Conservation (phyloP, 2,113 vertebrate species). For the Cardinalis cardinalis region DNA sequence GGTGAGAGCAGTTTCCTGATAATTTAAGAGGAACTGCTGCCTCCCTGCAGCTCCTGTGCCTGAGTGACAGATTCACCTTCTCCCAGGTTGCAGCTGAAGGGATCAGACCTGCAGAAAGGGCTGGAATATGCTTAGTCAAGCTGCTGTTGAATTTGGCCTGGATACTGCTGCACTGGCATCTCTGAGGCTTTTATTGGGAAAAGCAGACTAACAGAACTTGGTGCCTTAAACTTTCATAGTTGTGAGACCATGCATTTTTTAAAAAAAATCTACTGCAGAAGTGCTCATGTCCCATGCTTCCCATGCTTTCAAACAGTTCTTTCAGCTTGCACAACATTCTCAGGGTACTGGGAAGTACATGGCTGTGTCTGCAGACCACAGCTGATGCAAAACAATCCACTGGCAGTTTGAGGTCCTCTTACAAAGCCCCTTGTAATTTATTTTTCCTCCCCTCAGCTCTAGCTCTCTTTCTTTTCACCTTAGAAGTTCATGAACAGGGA, state of each 20-base stretch:
- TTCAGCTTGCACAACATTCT: neutral
- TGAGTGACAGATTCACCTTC: neutral
- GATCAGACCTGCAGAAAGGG: neutral
- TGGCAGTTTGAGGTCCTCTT: neutral
- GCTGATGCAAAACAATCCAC: neutral
- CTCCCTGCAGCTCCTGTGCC: neutral
- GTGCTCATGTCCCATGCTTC: neutral
- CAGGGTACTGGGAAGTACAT: neutral
- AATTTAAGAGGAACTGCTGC: neutral
- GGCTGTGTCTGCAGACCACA: neutral
- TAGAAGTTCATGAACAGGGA: neutral
- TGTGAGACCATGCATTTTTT: neutral
- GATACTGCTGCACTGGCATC: neutral
- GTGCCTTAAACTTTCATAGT: neutral
- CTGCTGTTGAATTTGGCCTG: conserved; percentile 24
- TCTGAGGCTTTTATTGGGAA: neutral
- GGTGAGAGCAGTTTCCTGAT: neutral
- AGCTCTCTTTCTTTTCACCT: neutral
- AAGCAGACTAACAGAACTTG: neutral
- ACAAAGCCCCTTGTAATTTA: neutral
- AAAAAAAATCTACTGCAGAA: neutral
- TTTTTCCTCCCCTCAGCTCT: neutral
- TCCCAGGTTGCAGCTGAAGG: neutral
- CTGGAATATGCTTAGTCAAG: neutral
- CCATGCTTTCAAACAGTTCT: neutral